A percentile compares a stretch with the other conserved stretches of the same genome.
These are phyloP conservation scores for Apaloderma vittatum DNA, from an alignment of 2,113 vertebrate species.

Conservation along the genomic window DNA sequence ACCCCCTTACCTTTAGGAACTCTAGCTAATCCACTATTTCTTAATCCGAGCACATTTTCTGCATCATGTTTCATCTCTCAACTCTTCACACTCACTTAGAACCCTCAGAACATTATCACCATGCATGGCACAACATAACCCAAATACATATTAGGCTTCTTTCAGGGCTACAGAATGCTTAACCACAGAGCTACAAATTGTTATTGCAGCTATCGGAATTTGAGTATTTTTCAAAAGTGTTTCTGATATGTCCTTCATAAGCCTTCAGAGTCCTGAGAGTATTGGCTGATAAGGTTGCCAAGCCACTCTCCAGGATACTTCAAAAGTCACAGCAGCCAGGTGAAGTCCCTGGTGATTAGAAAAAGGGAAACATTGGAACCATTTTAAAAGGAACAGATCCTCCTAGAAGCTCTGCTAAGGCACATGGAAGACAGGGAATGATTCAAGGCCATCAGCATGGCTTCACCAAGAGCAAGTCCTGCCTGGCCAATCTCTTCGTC, in stretches of 20 bases:
- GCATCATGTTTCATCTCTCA: background rate
- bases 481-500: too few relatives aligned
- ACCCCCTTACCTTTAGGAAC: background rate
- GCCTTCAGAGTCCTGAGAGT: too few relatives aligned
- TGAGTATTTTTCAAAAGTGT: background rate
- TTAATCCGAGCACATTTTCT: conserved; percentile 24
- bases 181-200: background rate
- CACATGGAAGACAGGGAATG: too few relatives aligned
- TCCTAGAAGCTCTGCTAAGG: too few relatives aligned
- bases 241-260: background rate
- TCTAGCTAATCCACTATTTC: background rate
- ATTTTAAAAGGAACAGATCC: too few relatives aligned
- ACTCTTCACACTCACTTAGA: background rate
- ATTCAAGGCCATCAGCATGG: too few relatives aligned
- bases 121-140: background rate
- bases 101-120: background rate
- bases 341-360: too few relatives aligned
- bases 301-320: too few relatives aligned
- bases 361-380: too few relatives aligned
- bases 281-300: too few relatives aligned
- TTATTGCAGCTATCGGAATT: background rate
- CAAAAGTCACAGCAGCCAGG: too few relatives aligned
- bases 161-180: background rate
- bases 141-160: background rate
- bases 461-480: too few relatives aligned